phyloP scores from a whole-genome alignment of 2,888 invertebrate genomes.

The Drosophila kuntzei region DNA sequence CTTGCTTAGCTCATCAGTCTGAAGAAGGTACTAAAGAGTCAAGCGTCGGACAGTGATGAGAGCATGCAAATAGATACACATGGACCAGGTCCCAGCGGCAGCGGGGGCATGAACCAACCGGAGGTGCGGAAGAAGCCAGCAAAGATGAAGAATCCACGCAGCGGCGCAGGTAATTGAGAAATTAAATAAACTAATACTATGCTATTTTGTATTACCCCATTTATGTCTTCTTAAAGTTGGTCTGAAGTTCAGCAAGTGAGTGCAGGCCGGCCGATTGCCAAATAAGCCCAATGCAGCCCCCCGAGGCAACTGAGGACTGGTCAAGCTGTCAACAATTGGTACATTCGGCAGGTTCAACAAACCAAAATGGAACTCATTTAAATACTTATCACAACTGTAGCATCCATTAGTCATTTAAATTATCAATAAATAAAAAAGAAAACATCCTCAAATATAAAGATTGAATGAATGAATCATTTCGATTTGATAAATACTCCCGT shows the following conservation, averaged over 20 bases:
- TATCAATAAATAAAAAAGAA: conserved; percentile 56
- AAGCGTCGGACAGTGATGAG: conserved; percentile 93
- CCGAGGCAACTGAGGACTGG: conserved; percentile 13
- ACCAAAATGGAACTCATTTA: conserved; percentile 26
- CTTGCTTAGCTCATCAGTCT: conserved; percentile 91
- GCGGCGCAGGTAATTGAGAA: conserved; percentile 64
- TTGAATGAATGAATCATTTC: conserved; percentile 10
- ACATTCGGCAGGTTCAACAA: conserved; percentile 17
- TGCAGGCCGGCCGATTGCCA: conserved; percentile 37
- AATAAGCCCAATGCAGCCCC: conserved; percentile 12
- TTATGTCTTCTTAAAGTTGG: conserved; percentile 50
- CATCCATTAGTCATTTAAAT: conserved; percentile 54
- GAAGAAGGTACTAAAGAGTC: conserved; percentile 94
- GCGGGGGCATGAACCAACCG: conserved; percentile 54
- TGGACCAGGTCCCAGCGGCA: conserved; percentile 87
- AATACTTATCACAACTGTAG: conserved; percentile 27
- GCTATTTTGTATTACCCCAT: background rate
- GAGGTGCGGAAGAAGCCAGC: conserved; percentile 84
- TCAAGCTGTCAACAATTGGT: conserved; percentile 12
- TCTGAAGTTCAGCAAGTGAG: conserved; percentile 76
- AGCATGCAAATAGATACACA: conserved; percentile 91
- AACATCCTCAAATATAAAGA: conserved; percentile 37
- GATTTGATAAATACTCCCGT: conserved; percentile 27
- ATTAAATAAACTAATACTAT: background rate
- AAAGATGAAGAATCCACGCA: conserved; percentile 83